A percentile compares a stretch with the other conserved stretches of the same genome.
Evolutionary conservation across 2,797 vertebrate genomes (phyloP).

Genomic region (Tokudaia tokunoshimensis): DNA sequence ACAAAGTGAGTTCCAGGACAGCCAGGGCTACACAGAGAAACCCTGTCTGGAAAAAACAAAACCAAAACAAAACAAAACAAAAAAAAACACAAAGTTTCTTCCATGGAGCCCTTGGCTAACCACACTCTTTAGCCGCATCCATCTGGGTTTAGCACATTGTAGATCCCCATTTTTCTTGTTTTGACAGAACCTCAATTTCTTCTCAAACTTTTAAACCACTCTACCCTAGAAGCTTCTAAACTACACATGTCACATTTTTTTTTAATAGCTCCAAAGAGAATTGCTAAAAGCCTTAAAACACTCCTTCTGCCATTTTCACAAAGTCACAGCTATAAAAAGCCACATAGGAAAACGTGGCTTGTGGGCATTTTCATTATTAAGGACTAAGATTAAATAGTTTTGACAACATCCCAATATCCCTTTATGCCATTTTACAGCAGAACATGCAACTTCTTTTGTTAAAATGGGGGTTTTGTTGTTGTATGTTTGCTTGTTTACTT

Average conservation of each 20-base stretch:
- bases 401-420: background rate
- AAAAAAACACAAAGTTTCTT: background rate
- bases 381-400: background rate
- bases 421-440: background rate
- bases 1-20: too few relatives aligned
- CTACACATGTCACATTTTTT: background rate
- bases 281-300: conserved; percentile 10
- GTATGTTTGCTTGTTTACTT: background rate
- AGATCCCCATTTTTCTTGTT: background rate
- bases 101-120: fast-evolving
- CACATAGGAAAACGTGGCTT: background rate
- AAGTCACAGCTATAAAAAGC: background rate
- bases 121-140: background rate
- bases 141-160: background rate
- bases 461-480: background rate
- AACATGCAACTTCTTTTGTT: background rate
- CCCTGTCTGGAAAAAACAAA: too few relatives aligned
- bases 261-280: conserved; percentile 1
- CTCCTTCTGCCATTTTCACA: background rate
- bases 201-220: background rate
- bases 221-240: conserved; percentile 25
- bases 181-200: conserved; percentile 7
- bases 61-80: too few relatives aligned
- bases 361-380: background rate
- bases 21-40: too few relatives aligned